These are phyloP conservation scores for Ia io DNA, from an alignment of 2,113 vertebrate genomes.

Conservation along the genomic window DNA sequence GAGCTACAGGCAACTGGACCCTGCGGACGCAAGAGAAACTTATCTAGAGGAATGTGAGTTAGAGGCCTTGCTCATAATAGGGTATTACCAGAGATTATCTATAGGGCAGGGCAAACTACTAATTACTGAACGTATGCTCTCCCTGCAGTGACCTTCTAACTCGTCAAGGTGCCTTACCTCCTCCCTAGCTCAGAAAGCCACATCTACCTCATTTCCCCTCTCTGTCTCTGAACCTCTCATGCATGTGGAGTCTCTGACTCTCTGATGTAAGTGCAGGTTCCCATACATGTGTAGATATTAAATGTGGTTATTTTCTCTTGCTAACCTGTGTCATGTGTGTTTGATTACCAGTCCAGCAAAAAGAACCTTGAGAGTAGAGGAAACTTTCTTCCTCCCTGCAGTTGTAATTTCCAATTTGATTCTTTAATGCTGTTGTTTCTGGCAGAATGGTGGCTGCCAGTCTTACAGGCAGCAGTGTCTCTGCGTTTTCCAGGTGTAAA, in stretches of 20 bases:
- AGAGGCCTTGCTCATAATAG: not conserved
- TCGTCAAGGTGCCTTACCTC: not conserved
- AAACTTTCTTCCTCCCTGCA: not conserved
- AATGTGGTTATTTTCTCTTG: not conserved
- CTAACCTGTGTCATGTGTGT: not conserved
- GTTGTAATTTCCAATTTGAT: conserved; percentile 3
- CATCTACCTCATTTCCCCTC: not conserved
- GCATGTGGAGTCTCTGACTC: not conserved
- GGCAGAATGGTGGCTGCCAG: not conserved
- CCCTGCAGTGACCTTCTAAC: not conserved
- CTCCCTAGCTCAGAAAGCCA: not conserved
- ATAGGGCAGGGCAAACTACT: not conserved
- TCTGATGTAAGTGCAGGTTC: no score
- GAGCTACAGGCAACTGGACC: not conserved
- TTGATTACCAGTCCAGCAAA: not conserved
- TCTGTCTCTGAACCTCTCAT: not conserved
- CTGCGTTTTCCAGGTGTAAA: conserved; percentile 8
- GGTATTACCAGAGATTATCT: not conserved
- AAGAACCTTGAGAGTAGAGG: not conserved
- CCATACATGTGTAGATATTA: not conserved
- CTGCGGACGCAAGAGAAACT: not conserved
- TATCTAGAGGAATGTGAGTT: not conserved
- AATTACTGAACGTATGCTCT: not conserved
- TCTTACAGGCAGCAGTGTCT: not conserved
- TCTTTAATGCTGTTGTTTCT: not conserved